Evolutionary conservation across 2,888 invertebrate genomes (phyloP).

Genomic region (Cordilura impudica): DNA sequence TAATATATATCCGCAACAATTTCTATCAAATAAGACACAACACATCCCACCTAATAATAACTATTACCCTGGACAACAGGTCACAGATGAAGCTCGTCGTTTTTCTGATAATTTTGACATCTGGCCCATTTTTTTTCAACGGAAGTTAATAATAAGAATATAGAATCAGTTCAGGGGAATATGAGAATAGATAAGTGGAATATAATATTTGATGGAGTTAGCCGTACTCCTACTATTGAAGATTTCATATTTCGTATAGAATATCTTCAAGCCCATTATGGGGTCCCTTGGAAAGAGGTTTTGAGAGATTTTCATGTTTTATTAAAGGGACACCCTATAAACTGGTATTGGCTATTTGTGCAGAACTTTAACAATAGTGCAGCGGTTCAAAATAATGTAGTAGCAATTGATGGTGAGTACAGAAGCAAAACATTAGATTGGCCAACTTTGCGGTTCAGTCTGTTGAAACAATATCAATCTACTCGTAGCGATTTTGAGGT

Average conservation of each 20-base stretch:
- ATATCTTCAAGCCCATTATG: constrained; percentile 7
- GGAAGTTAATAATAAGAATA: neutral
- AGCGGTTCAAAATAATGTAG: too few relatives aligned
- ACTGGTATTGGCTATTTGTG: constrained; percentile 36
- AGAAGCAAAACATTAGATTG: too few relatives aligned
- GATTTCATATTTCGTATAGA: constrained; percentile 37
- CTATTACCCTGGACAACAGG: too few relatives aligned
- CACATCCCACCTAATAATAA: too few relatives aligned
- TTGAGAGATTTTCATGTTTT: constrained; percentile 20
- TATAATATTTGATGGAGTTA: constrained; percentile 26
- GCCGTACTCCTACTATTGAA: neutral
- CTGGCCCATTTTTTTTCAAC: neutral
- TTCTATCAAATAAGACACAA: too few relatives aligned
- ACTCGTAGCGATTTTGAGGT: neutral
- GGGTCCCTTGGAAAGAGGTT: constrained; percentile 9
- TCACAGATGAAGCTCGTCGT: neutral
- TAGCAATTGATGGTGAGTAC: too few relatives aligned
- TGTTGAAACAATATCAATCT: too few relatives aligned
- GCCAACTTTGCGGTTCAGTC: too few relatives aligned
- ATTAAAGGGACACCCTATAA: constrained; percentile 1
- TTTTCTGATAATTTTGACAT: neutral
- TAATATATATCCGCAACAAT: too few relatives aligned
- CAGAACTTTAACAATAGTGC: too few relatives aligned
- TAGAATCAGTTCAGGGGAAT: neutral
- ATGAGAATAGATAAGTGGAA: constrained; percentile 32